Evolutionary conservation across 2,797 vertebrate species (phyloP), one percentile per base, ranked within the genome.

Genomic region (Diglossa cyanea): DNA sequence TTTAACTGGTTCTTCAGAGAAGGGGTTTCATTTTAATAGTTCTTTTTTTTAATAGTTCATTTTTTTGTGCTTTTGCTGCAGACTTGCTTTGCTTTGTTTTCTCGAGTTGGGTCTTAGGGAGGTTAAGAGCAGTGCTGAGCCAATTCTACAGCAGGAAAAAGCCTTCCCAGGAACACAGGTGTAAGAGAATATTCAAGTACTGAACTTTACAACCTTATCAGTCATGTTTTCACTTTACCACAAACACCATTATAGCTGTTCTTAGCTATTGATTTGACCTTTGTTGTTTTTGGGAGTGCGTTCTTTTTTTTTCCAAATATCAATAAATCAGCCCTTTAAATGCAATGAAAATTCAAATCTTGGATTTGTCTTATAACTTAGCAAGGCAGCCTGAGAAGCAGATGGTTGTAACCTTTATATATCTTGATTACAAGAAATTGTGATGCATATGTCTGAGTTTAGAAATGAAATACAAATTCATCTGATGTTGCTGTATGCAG

Each of bases 261-360:
- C 95, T 97, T 82, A 94, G 80, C 57, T 96, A 97, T 96, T 92
- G 96, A 97, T 92, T 76, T 98, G 96, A 97, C 96, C 96, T 98
- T 98, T 97, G 48, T 45, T 89, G 54, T 12, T 86, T 67, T 57
- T 11, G 18, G 35, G 45, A 17, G 13, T 26, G 5, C 17, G 1
- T 5, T 14, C 21, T 17, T 19, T 44, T 35, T 66, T 53, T 4
- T 3, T 3, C 73, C 86, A 97, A 96, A 94, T 89, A 95, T 95
- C 91, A 76, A 66, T 95, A 94, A 95, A 95, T 93, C 37, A 95
- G 77, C 47, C 42, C 93, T 92, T 97, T 94, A 96, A 96, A 96
- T 86, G 81, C 66, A 96, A 90, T 82, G 87, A 93, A 97, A 97
- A 95, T 95, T 91, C 93, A 68, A 81, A 96, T 92, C 62, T 91